Evolutionary conservation across 2,888 invertebrate species (phyloP).

Genomic region (Sinelater perroti): DNA sequence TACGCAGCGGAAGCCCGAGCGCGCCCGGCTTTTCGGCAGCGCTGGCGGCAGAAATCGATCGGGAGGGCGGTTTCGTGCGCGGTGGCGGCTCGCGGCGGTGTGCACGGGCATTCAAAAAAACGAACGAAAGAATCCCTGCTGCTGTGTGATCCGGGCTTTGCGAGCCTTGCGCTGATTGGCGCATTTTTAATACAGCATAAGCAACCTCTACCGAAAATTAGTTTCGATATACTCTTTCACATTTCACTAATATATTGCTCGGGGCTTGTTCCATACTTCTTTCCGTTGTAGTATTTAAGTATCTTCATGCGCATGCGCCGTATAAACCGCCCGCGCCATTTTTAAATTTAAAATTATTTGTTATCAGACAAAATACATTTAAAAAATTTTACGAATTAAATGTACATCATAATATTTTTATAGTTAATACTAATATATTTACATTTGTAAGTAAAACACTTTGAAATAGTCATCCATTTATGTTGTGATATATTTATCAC

Average conservation of each 20-base stretch:
- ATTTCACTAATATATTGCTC: background rate
- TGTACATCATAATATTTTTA: no score
- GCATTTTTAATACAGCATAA: slow-evolving; percentile 50
- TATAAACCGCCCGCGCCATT: background rate
- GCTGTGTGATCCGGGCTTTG: slow-evolving; percentile 41
- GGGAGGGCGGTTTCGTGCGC: no score
- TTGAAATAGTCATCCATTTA: no score
- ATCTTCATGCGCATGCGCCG: background rate
- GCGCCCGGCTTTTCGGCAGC: no score
- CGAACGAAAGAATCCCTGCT: background rate
- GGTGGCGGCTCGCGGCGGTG: no score
- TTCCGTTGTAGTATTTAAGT: slow-evolving; percentile 17
- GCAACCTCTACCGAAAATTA: slow-evolving; percentile 48
- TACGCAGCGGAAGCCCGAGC: no score
- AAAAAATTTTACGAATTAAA: no score
- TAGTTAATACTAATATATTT: no score
- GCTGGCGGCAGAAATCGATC: no score
- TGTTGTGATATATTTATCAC: no score
- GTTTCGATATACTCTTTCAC: slow-evolving; percentile 46
- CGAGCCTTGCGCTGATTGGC: slow-evolving; percentile 41
- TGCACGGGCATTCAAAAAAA: background rate
- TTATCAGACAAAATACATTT: no score
- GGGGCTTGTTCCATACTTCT: slow-evolving; percentile 10
- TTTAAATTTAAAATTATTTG: slow-evolving; percentile 17
- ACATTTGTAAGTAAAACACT: no score